Conservation (phyloP, 2,888 invertebrate genomes). For the Lamproptera curius region DNA sequence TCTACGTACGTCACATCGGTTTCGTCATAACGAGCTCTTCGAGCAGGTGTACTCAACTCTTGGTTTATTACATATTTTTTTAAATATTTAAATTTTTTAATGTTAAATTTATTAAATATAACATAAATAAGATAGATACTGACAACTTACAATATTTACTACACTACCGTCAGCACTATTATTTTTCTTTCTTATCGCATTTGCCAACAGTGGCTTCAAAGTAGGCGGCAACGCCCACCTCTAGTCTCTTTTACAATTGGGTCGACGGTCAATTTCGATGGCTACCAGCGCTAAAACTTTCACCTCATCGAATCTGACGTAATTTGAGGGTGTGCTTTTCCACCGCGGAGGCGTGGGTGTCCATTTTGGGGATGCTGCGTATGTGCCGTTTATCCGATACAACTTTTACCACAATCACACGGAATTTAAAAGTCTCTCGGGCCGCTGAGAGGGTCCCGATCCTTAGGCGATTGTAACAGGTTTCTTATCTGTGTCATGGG, state of each 20-base stretch:
- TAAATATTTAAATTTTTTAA: too few species aligned
- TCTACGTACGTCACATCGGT: conserved; percentile 9
- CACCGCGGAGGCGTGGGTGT: not conserved
- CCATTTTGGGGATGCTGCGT: not conserved
- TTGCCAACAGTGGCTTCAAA: too few species aligned
- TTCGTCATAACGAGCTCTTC: conserved; percentile 16
- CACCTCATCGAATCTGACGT: too few species aligned
- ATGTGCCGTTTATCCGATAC: not conserved
- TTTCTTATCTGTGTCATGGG: not conserved
- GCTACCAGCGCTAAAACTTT: not conserved
- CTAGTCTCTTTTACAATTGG: too few species aligned
- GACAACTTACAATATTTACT: too few species aligned
- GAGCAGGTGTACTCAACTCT: conserved; percentile 17
- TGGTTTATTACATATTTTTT: too few species aligned
- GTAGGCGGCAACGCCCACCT: too few species aligned
- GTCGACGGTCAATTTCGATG: too few species aligned
- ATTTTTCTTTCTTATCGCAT: too few species aligned
- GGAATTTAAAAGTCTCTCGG: not conserved
- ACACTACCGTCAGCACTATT: too few species aligned
- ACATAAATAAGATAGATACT: too few species aligned
- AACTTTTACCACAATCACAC: not conserved
- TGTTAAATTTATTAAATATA: too few species aligned
- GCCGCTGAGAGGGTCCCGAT: not conserved
- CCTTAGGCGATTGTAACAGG: not conserved
- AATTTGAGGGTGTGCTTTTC: not conserved